Percentiles rank a stretch among this genome's conserved stretches.
These are phyloP conservation scores for Ichneumoninae sp. DNA, from an alignment of 2,888 invertebrate species.

Conservation along the genomic window DNA sequence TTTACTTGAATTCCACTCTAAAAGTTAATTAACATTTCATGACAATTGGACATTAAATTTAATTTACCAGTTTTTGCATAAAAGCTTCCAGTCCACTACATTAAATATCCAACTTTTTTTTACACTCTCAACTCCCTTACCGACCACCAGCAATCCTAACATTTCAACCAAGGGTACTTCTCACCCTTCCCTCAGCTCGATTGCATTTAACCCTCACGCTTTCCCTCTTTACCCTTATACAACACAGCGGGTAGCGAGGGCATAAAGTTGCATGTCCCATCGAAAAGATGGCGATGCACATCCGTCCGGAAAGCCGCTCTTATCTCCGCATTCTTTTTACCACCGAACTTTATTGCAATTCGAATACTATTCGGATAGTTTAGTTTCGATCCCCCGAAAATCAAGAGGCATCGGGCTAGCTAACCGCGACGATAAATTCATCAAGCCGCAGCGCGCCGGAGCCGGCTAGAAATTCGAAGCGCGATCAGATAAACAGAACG, in stretches of 20 bases:
- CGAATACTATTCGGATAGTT: background rate
- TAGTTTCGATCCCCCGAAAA: background rate
- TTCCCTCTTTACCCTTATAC: background rate
- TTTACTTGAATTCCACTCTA: too few species aligned
- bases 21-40: too few species aligned
- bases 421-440: conserved; percentile 25
- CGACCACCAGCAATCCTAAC: background rate
- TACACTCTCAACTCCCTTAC: background rate
- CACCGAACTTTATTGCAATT: conserved; percentile 2
- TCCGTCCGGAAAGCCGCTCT: background rate
- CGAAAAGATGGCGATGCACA: conserved; percentile 12
- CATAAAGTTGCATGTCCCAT: background rate
- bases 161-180: background rate
- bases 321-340: background rate
- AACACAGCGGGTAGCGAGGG: too few species aligned
- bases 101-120: too few species aligned
- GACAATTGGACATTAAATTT: too few species aligned
- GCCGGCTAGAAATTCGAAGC: conserved; percentile 66
- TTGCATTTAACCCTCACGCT: background rate
- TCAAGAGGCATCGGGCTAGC: background rate
- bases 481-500: conserved; percentile 71
- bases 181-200: background rate
- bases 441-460: background rate
- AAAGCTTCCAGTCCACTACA: too few species aligned
- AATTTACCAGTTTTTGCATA: too few species aligned